A percentile compares a stretch with the other conserved stretches of the same genome.
These are phyloP conservation scores for Mus minutoides DNA, from an alignment of 2,797 vertebrate genomes.

Conservation along the genomic window DNA sequence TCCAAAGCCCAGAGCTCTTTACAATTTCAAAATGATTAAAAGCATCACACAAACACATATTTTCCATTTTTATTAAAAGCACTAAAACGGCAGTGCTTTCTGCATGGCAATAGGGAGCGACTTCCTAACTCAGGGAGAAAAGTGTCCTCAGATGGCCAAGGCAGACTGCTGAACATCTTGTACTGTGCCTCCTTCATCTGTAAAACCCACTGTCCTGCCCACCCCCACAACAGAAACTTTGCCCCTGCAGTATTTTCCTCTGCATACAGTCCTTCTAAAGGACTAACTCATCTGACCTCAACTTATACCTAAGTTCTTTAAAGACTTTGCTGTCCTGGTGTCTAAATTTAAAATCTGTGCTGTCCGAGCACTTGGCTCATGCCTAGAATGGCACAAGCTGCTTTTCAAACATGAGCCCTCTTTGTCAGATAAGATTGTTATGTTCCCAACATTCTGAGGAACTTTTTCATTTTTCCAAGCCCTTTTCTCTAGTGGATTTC, in stretches of 20 bases:
- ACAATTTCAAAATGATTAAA: slow-evolving; percentile 82
- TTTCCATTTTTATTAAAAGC: slow-evolving; percentile 83
- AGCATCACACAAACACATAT: slow-evolving; percentile 73
- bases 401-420: not conserved
- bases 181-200: not conserved
- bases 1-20: slow-evolving; percentile 79
- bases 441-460: not conserved
- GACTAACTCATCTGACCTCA: not conserved
- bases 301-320: not conserved
- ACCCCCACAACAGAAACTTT: not conserved
- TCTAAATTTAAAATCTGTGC: not conserved
- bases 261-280: not conserved
- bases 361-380: not conserved
- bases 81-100: slow-evolving; percentile 72
- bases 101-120: slow-evolving; percentile 72
- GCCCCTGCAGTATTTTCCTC: too few species aligned
- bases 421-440: not conserved
- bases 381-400: not conserved
- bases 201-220: not conserved
- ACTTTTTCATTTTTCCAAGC: not conserved
- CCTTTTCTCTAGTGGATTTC: not conserved
- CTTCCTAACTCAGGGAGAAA: slow-evolving; percentile 49
- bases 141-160: not conserved
- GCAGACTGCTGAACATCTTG: not conserved
- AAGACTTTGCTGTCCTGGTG: not conserved